Conservation (phyloP, 2,888 invertebrate species). For the Ligdia adustata region DNA sequence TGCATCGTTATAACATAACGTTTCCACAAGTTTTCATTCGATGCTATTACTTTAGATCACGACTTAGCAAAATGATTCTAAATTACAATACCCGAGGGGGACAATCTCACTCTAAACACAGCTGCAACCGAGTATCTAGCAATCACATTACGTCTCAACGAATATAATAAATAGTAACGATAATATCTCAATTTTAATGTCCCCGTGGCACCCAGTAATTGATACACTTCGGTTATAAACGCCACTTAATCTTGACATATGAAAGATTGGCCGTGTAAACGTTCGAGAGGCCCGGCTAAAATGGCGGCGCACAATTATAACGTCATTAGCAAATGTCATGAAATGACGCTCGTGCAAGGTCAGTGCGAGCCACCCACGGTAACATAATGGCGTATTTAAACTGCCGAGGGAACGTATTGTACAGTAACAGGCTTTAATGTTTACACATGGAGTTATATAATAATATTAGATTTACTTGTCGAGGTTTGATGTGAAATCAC, state of each 20-base stretch:
- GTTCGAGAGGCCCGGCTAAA: slow-evolving; percentile 15
- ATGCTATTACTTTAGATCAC: neutral
- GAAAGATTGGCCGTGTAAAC: slow-evolving; percentile 14
- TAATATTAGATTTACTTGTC: too few relatives aligned
- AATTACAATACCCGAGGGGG: slow-evolving; percentile 12
- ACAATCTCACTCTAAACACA: slow-evolving; percentile 22
- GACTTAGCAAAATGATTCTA: slow-evolving; percentile 18
- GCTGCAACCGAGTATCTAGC: slow-evolving; percentile 6
- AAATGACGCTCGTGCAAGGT: slow-evolving; percentile 47
- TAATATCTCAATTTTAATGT: slow-evolving; percentile 50
- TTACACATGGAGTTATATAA: too few relatives aligned
- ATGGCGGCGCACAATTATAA: slow-evolving; percentile 52
- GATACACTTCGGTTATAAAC: slow-evolving; percentile 24
- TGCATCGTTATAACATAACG: too few relatives aligned
- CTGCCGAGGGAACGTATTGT: slow-evolving; percentile 21
- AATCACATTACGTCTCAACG: slow-evolving; percentile 42
- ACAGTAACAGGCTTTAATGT: too few relatives aligned
- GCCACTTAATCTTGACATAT: slow-evolving; percentile 36
- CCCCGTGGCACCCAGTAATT: slow-evolving; percentile 19
- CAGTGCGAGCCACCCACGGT: slow-evolving; percentile 43
- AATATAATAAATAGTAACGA: slow-evolving; percentile 45
- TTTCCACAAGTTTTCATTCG: too few relatives aligned
- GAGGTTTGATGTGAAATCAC: too few relatives aligned
- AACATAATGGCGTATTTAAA: slow-evolving; percentile 40
- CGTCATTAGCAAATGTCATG: slow-evolving; percentile 65